These are phyloP conservation scores for Boloria euphrosyne DNA, from an alignment of 2,888 invertebrate species.

Conservation along the genomic window DNA sequence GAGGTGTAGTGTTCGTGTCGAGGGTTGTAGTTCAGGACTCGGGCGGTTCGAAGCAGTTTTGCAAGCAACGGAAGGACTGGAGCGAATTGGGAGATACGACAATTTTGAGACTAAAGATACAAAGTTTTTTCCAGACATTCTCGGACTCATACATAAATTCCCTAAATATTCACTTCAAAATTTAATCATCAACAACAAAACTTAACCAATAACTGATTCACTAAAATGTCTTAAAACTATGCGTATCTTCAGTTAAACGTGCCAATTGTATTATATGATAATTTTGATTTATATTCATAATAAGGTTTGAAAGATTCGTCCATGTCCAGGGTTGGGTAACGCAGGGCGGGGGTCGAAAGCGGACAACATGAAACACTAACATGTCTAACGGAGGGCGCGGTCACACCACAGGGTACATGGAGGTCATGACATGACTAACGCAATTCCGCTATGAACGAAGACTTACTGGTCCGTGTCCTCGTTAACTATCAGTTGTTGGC, in stretches of 20 bases:
- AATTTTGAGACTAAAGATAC: constrained; percentile 16
- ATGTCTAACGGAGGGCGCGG: constrained; percentile 64
- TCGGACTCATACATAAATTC: neutral
- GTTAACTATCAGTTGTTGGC: constrained; percentile 98
- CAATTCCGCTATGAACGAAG: constrained; percentile 61
- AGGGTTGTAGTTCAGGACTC: constrained; percentile 42
- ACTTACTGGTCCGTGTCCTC: constrained; percentile 99
- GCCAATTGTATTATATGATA: constrained; percentile 15
- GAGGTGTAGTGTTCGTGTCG: constrained; percentile 46
- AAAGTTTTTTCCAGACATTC: constrained; percentile 22
- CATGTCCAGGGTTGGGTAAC: constrained; percentile 51
- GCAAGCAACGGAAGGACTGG: constrained; percentile 52
- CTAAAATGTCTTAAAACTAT: constrained; percentile 24
- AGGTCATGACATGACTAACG: constrained; percentile 54
- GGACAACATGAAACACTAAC: constrained; percentile 66
- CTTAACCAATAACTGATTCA: neutral
- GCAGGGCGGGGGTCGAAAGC: constrained; percentile 59
- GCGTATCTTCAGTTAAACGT: constrained; percentile 22
- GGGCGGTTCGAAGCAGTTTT: constrained; percentile 47
- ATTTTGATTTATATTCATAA: constrained; percentile 6
- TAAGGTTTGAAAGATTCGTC: constrained; percentile 47
- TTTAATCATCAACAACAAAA: neutral
- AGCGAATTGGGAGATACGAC: constrained; percentile 42
- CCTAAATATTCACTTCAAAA: neutral
- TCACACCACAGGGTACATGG: constrained; percentile 58